Conservation (phyloP, 35 echinoderm and acorn worm species). For the Apostichopus japonicus region DNA sequence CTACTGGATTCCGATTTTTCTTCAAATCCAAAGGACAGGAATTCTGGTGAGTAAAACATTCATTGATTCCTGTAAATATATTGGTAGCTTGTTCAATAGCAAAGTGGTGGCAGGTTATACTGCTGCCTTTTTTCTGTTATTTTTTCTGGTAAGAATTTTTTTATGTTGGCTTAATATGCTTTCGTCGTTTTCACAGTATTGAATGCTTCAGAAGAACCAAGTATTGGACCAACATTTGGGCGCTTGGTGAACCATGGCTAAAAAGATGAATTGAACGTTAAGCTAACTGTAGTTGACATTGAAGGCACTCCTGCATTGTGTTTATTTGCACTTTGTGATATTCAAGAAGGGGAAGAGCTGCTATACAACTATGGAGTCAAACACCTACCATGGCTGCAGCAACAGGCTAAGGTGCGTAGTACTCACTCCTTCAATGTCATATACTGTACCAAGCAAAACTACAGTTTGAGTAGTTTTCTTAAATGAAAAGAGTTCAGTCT, state of each 20-base stretch:
- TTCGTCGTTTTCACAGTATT: slow-evolving; percentile 22
- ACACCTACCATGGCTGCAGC: slow-evolving; percentile 32
- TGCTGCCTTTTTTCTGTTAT: background rate
- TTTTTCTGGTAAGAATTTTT: background rate
- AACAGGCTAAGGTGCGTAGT: background rate
- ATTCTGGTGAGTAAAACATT: background rate
- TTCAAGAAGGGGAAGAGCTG: slow-evolving; percentile 7
- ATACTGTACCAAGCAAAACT: too few relatives aligned
- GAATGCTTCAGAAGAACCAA: slow-evolving; percentile 39
- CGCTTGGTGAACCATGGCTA: slow-evolving; percentile 48
- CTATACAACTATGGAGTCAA: slow-evolving; percentile 35
- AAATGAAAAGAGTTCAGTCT: too few relatives aligned
- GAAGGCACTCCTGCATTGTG: slow-evolving; percentile 23
- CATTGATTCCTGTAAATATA: background rate
- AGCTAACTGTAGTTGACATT: background rate
- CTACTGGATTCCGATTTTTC: background rate
- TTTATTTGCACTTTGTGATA: slow-evolving; percentile 45
- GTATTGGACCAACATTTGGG: background rate
- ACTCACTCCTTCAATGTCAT: background rate
- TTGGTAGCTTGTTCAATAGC: background rate
- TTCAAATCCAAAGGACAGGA: background rate
- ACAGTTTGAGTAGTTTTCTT: too few relatives aligned
- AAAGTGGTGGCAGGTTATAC: background rate
- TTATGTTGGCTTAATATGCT: background rate
- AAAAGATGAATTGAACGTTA: slow-evolving; percentile 35